These are phyloP conservation scores for Ceryle rudis DNA, from an alignment of 2,797 vertebrate species.

Conservation along the genomic window DNA sequence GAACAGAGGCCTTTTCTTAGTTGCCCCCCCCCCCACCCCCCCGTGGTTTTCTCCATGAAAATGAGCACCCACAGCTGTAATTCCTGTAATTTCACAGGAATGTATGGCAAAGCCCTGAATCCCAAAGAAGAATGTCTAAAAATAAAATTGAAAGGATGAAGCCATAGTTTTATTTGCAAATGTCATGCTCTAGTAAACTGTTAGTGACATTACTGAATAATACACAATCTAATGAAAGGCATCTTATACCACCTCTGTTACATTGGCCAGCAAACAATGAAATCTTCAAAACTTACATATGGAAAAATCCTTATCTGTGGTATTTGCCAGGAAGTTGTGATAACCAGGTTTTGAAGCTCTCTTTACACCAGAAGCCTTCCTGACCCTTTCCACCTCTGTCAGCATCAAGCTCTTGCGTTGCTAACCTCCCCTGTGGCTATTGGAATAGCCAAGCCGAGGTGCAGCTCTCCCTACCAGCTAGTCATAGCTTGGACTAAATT, in stretches of 20 bases:
- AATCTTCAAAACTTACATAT: not conserved
- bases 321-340: not conserved
- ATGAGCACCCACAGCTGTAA: not conserved
- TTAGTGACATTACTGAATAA: not conserved
- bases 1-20: too few relatives aligned
- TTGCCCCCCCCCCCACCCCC: too few relatives aligned
- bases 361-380: not conserved
- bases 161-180: not conserved
- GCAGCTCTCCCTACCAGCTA: not conserved
- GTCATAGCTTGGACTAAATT: not conserved
- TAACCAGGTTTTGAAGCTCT: not conserved
- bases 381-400: not conserved
- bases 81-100: conserved; percentile 43
- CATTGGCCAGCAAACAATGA: not conserved
- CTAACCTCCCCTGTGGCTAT: not conserved
- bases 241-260: not conserved
- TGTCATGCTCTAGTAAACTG: not conserved
- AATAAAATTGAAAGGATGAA: not conserved
- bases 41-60: not conserved
- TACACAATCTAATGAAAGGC: not conserved
- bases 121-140: conserved; percentile 11
- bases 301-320: not conserved
- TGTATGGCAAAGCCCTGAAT: not conserved
- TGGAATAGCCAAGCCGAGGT: not conserved
- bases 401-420: not conserved